These are phyloP conservation scores for Montipora foliosa DNA, from an alignment of 64 coral and sea anemone species.

Conservation along the genomic window DNA sequence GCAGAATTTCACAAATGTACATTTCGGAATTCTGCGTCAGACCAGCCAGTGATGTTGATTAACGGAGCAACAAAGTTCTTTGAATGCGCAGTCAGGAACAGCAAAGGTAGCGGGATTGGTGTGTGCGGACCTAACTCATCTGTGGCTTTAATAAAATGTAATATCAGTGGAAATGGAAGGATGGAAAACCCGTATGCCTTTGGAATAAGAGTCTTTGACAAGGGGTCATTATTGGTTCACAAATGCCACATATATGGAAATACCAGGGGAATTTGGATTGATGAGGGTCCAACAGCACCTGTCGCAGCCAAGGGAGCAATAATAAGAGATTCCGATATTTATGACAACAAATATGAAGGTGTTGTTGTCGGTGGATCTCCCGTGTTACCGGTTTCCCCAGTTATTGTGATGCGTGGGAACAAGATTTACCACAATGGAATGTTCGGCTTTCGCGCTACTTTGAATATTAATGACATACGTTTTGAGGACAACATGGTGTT, in stretches of 20 bases:
- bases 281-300: not conserved
- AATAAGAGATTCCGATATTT: not conserved
- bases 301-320: not conserved
- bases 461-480: not conserved
- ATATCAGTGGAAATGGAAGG: not conserved
- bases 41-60: not conserved
- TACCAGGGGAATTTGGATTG: not conserved
- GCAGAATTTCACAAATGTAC: not conserved
- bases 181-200: not conserved
- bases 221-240: not conserved
- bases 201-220: not conserved
- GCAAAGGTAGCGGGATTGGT: not conserved
- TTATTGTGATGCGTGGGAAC: not conserved
- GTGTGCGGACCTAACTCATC: not conserved
- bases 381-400: too few relatives aligned
- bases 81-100: not conserved
- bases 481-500: constrained; percentile 6
- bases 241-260: not conserved
- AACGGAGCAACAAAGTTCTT: not conserved
- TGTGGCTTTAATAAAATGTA: not conserved
- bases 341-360: constrained; percentile 33
- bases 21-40: not conserved
- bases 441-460: not conserved
- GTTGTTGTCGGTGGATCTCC: not conserved
- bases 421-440: constrained; percentile 14